phyloP scores from a whole-genome alignment of 2,113 vertebrate genomes.

The Sialia sialis region DNA sequence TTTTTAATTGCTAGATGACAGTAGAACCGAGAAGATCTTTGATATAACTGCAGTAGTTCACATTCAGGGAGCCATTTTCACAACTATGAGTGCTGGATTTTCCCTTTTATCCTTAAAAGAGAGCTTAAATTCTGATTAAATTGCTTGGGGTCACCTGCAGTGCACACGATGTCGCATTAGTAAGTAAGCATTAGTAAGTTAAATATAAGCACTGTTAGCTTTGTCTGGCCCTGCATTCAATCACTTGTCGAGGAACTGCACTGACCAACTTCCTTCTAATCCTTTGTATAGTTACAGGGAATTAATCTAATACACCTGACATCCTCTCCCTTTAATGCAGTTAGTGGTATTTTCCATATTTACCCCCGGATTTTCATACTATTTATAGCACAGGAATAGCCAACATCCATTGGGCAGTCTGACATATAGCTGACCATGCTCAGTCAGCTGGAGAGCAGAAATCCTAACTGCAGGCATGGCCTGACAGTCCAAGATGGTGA shows the following conservation, averaged over 20 bases:
- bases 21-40: background rate
- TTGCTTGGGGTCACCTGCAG: conserved; percentile 36
- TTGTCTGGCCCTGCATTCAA: conserved; percentile 47
- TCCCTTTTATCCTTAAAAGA: conserved; percentile 41
- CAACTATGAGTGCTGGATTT: background rate
- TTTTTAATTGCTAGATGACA: background rate
- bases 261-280: conserved; percentile 41
- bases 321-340: background rate
- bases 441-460: background rate
- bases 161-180: background rate
- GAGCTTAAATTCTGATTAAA: conserved; percentile 49
- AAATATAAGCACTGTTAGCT: conserved; percentile 48
- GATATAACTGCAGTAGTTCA: background rate
- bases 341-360: conserved; percentile 7
- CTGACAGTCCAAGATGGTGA: rapidly evolving
- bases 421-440: background rate
- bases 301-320: conserved; percentile 39
- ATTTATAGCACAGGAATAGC: background rate
- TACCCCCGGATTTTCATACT: background rate
- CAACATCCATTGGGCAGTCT: background rate
- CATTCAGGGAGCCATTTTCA: conserved; percentile 13
- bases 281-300: conserved; percentile 19
- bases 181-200: conserved; percentile 46
- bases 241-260: conserved; percentile 18
- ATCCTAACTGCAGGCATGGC: background rate